Evolutionary conservation across 1,140 invertebrate species (phyloP).

Genomic region (Cotesia glomerata): DNA sequence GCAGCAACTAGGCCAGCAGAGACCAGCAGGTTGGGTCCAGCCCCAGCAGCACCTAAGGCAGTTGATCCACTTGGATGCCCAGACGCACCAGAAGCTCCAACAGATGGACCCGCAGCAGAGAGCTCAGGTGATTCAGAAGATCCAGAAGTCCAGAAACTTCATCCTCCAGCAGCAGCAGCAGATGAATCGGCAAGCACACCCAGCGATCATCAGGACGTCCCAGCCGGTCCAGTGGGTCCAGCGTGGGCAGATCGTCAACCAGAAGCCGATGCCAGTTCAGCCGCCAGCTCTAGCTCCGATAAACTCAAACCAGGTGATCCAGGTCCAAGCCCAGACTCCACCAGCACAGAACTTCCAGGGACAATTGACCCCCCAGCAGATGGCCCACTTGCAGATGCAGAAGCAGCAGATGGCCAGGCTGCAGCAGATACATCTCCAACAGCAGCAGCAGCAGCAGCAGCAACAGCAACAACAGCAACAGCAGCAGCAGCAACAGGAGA

Average conservation of each 20-base stretch:
- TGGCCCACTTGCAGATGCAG: conserved; percentile 57
- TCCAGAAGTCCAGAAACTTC: conserved; percentile 73
- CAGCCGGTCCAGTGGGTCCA: conserved; percentile 63
- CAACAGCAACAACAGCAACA: conserved; percentile 34
- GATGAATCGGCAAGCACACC: conserved; percentile 59
- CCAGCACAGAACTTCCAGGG: conserved; percentile 50
- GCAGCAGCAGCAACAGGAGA: conserved; percentile 38
- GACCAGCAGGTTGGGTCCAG: conserved; percentile 57
- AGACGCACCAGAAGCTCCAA: conserved; percentile 82
- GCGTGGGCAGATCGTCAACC: conserved; percentile 59
- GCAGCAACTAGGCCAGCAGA: conserved; percentile 57
- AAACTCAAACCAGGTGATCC: conserved; percentile 57
- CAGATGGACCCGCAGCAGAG: conserved; percentile 80
- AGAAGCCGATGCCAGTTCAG: conserved; percentile 59
- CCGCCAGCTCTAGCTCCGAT: conserved; percentile 57
- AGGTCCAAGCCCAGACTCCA: conserved; percentile 51
- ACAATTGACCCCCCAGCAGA: conserved; percentile 54
- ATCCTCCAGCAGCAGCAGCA: conserved; percentile 64
- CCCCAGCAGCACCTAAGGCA: conserved; percentile 65
- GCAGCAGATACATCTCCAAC: conserved; percentile 54
- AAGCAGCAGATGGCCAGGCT: conserved; percentile 63
- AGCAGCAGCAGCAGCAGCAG: conserved; percentile 45
- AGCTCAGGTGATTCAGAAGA: conserved; percentile 77
- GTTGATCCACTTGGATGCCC: conserved; percentile 78
- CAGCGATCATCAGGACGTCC: conserved; percentile 61